Evolutionary conservation across 2,888 invertebrate genomes (phyloP).

Genomic region (Emmelina monodactyla): DNA sequence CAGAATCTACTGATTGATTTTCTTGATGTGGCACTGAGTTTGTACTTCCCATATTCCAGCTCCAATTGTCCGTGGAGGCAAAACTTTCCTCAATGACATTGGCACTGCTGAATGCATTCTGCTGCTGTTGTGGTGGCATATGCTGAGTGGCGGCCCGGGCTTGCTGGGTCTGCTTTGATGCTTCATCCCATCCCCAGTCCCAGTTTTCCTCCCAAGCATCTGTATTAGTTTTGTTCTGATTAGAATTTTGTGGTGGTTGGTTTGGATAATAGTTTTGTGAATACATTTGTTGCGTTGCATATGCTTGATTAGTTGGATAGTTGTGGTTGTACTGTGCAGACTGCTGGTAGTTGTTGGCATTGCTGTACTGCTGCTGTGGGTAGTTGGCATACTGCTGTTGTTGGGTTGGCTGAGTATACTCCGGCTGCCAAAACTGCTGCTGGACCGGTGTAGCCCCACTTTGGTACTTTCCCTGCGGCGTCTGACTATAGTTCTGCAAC

Average conservation of each 20-base stretch:
- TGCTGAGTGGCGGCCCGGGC: constrained; percentile 14
- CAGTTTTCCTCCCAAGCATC: constrained; percentile 58
- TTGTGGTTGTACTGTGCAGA: constrained; percentile 37
- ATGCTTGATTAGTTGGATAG: constrained; percentile 29
- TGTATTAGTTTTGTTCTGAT: constrained; percentile 27
- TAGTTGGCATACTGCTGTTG: too few species aligned
- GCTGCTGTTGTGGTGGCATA: constrained; percentile 18
- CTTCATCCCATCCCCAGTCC: constrained; percentile 73
- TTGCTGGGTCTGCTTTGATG: constrained; percentile 41
- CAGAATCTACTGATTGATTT: too few species aligned
- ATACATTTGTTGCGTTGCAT: constrained; percentile 29
- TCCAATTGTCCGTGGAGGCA: constrained; percentile 65
- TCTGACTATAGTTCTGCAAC: constrained; percentile 46
- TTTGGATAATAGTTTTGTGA: constrained; percentile 39
- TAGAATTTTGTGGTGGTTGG: constrained; percentile 27
- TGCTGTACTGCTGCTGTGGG: constrained; percentile 32
- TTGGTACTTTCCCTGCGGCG: too few species aligned
- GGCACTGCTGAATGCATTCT: constrained; percentile 38
- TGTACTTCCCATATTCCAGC: constrained; percentile 58
- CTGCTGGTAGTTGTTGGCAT: constrained; percentile 42
- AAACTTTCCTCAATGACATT: constrained; percentile 68
- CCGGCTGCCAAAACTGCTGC: constrained; percentile 50
- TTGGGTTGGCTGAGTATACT: too few species aligned
- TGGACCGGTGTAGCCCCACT: too few species aligned
- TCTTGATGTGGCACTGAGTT: too few species aligned